Base-by-base conservation (phyloP, 2,113 vertebrate genomes). In the Alectura lathami region DNA sequence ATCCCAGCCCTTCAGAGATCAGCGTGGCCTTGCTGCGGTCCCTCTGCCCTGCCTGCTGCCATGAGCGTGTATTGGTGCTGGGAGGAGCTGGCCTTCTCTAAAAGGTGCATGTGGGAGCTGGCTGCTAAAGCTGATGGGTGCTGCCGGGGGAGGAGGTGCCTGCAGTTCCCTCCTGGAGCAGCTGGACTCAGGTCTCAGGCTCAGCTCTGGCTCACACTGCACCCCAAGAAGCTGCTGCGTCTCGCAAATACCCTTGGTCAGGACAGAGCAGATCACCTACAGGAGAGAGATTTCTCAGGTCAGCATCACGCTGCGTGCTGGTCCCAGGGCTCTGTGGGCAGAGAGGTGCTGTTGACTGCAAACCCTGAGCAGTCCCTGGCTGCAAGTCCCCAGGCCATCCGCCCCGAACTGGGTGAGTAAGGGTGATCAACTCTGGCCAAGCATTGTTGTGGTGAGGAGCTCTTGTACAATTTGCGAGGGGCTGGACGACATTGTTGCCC, bases 391-490 rank as follows among this genome's bases (percentile, higher is more conserved):
- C 26, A 18, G 6, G 7, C 9, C 17, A 5, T 13, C 50, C 21
- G 2, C 57, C 4, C 23, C 2, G 78, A 42, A 4, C 17, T 40
- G 59, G 34, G 26, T 29, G 24, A 27, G 8, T 7, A 24, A 47
- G 40, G 16, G 1, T 17, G 47, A 1, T 1, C 48, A 60, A 12
- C 20, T 43, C 29, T 53, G 2, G 1, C 2, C 0, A 6, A 13
- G 56, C 21, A 50, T 0, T 1, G 1, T 20, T 30, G 34, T 15
- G 62, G 26, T 80, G 29, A 43, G 62, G 29, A 64, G 62, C 7
- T 30, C 8, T 17, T 22, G 62, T 42, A 21, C 62, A 12, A 6
- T 30, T 43, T 30, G 18, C 17, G 60, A 21, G 62, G 27, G 38
- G 36, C 36, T 17, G 16, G 59, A 62, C 15, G 62, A 13, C 12